A percentile compares a stretch with the other conserved stretches of the same genome.
Evolutionary conservation across 2,888 invertebrate species (phyloP).

Genomic region (Chrysotoxum bicinctum): DNA sequence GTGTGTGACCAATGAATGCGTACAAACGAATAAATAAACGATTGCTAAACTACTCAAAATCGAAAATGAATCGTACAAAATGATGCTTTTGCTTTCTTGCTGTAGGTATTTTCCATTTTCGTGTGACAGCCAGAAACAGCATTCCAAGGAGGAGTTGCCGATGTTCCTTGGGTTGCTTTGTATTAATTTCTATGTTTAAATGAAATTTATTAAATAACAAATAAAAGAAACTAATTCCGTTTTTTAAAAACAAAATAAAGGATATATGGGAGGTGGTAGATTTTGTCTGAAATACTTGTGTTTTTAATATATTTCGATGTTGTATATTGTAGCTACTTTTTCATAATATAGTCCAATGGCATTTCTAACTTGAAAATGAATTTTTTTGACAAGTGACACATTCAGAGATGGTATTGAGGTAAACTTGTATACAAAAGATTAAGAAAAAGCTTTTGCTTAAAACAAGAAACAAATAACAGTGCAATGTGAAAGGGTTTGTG

Average conservation of each 20-base stretch:
- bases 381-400: not conserved
- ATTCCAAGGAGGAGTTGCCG: slow-evolving; percentile 28
- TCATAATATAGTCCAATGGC: not conserved
- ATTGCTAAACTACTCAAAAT: not conserved
- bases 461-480: not conserved
- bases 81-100: slow-evolving; percentile 27
- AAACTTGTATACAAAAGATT: not conserved
- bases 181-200: no score
- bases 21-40: not conserved
- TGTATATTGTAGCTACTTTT: not conserved
- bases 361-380: not conserved
- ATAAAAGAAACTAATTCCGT: no score
- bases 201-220: no score
- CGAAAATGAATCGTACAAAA: slow-evolving; percentile 33
- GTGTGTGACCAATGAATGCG: slow-evolving; percentile 8
- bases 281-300: no score
- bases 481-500: not conserved
- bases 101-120: slow-evolving; percentile 4
- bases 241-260: no score
- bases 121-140: not conserved
- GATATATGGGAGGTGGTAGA: no score
- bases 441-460: not conserved
- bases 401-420: not conserved
- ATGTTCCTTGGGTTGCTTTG: not conserved
- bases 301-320: no score